Conservation (phyloP, 2,113 vertebrate genomes). For the Natator depressus region DNA sequence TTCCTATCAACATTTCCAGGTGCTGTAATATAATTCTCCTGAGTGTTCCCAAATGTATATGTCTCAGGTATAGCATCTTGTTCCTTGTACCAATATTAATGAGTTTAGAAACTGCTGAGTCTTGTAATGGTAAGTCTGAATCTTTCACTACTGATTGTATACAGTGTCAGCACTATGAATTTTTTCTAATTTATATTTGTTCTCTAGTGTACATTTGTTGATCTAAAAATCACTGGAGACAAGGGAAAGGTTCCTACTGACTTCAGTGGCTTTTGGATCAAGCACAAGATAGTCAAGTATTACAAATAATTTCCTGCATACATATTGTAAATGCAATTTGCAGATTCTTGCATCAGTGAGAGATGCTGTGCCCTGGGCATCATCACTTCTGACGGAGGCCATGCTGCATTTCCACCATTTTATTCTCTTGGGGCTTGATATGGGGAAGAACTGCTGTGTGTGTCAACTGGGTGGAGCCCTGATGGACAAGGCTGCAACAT, state of each 20-base stretch:
- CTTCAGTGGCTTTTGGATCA: slow-evolving; percentile 53
- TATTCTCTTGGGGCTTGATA: background rate
- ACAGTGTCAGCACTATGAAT: slow-evolving; percentile 15
- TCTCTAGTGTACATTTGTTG: slow-evolving; percentile 16
- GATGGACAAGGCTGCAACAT: background rate
- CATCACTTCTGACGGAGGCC: background rate
- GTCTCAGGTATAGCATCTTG: slow-evolving; percentile 59
- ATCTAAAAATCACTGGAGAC: slow-evolving; percentile 42
- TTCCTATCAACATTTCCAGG: slow-evolving; percentile 30
- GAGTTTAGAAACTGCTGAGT: slow-evolving; percentile 68
- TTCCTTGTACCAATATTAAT: slow-evolving; percentile 64
- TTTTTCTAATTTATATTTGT: slow-evolving; percentile 36
- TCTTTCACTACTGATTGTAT: slow-evolving; percentile 41
- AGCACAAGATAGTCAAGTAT: slow-evolving; percentile 11
- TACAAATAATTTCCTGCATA: slow-evolving; percentile 33
- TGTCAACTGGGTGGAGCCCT: slow-evolving; percentile 45
- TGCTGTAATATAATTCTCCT: slow-evolving; percentile 18
- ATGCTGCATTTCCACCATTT: background rate
- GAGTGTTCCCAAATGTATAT: slow-evolving; percentile 48
- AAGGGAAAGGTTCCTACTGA: slow-evolving; percentile 45
- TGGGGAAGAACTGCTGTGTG: background rate
- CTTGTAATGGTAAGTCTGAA: slow-evolving; percentile 51
- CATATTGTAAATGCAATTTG: background rate
- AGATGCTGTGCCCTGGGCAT: background rate
- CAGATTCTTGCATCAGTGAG: background rate